Base-by-base conservation (phyloP, 2,888 invertebrate genomes). In the Microctonus brassicae region DNA sequence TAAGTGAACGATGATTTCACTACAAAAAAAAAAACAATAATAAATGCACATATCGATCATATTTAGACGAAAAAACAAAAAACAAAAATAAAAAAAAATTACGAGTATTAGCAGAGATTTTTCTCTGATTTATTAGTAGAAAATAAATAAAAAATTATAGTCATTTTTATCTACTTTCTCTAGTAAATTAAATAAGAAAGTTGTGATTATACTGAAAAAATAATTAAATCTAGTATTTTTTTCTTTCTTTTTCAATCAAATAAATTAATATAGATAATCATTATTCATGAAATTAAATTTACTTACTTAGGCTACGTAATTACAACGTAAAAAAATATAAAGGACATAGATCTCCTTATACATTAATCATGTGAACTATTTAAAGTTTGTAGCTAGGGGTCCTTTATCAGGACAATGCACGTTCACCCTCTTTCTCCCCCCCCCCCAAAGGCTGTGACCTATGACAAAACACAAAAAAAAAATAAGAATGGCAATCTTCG, bases 381-480 rank as follows among this genome's bases (percentile, higher is more conserved):
- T 42, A 17, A 58, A 22, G 67, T 47, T 67, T 58, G 58, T 67
- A 58, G 67, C 26, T 67, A n/a, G n/a, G 67, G 29, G 20, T 58
- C 47, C 29, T 47, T 52, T 34, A 47, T 69, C 53, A 36, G 39
- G 73, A 63, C 70, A 63, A 69, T 57, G 58, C 47, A 60, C 67
- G 65, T 57, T n/a, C n/a, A 47, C 9, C 47, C 7, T 7, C 29
- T 29, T 70, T 36, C 13, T 55, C 66, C 69, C 71, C 62, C 55
- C 70, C 75, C 62, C 55, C 70, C 75, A 74, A 84, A 79, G 84
- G 84, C 84, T 84, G 84, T 84, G 84, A 84, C 80, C 78, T 71
- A 57, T 74, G 72, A 75, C 53, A 47, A 65, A 73, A 69, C 60
- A 52, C 42, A 58, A 20, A 47, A 10, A 10, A 69, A 26, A 11